Base-by-base conservation (phyloP, 1,140 invertebrate genomes). In the Hydropsyche tenuis region DNA sequence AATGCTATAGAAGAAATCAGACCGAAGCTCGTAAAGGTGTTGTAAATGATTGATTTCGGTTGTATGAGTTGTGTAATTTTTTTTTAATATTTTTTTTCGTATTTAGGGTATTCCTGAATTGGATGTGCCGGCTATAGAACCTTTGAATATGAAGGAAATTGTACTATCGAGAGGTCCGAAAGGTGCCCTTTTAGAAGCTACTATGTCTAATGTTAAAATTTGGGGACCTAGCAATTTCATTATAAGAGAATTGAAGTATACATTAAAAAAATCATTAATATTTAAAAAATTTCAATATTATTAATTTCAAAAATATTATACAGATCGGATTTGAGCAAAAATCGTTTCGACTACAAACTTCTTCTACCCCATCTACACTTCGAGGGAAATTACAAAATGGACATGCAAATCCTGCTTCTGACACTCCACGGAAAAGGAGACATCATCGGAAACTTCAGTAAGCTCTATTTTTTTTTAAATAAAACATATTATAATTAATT, bases 401-500 rank as follows among this genome's bases (percentile, higher is more conserved):
- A 90, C 74, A 87, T 89, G 16, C 86, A 86, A 73, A 82, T 90
- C 1, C 79, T 90, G 37, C 80, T 91, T 27, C 80, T 92, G 16
- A 85, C 86, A 51, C 82, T 91, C 11, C 82, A 87, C 75, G 91
- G 90, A 43, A 81, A 85, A 56, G 90, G 91, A 18, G 86, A 89
- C 69, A 85, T 91, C 5, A 87, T 85, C 0, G 90, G 90, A 72
- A 89, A 87, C 56, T 90, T 91, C 60, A 87, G 91, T 92, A 83
- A 88, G 89, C 88, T 77, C 60, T 45, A 46, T 48, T 73, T n/a
- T n/a, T n/a, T n/a, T n/a, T n/a, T n/a, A n/a, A n/a, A n/a, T n/a
- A n/a, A n/a, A n/a, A n/a, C n/a, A n/a, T n/a, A n/a, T n/a, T n/a
- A n/a, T n/a, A n/a, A n/a, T n/a, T n/a, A n/a, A n/a, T n/a, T n/a